These are phyloP conservation scores for Nemurella pictetii DNA, from an alignment of 2,888 invertebrate species.

Conservation along the genomic window DNA sequence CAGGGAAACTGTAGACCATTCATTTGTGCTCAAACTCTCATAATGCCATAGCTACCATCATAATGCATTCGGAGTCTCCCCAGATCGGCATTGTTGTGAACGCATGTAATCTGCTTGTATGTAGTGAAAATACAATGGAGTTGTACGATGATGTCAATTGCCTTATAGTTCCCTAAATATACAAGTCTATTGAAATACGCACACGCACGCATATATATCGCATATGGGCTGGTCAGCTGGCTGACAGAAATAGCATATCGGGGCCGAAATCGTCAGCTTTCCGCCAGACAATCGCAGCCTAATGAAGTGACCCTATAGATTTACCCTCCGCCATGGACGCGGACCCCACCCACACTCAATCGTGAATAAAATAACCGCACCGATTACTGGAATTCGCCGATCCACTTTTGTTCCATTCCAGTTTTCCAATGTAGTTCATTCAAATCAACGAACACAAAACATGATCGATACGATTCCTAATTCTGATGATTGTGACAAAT, in stretches of 20 bases:
- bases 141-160: conserved; percentile 14
- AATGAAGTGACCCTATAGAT: conserved; percentile 29
- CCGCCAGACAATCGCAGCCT: conserved; percentile 9
- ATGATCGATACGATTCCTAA: background rate
- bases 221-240: background rate
- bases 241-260: background rate
- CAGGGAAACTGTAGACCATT: background rate
- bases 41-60: conserved; percentile 6
- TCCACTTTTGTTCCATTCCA: background rate
- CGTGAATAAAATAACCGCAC: conserved; percentile 13
- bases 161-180: conserved; percentile 9
- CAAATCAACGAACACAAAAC: background rate
- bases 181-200: conserved; percentile 4
- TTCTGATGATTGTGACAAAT: background rate
- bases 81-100: background rate
- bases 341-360: background rate
- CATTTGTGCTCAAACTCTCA: background rate
- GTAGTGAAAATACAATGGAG: background rate
- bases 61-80: background rate
- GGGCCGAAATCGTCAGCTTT: background rate
- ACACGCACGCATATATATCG: background rate
- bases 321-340: background rate
- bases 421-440: background rate
- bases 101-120: conserved; percentile 11
- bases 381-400: conserved; percentile 3